Base-by-base conservation (phyloP, 2,888 invertebrate species). In the Tillus elongatus region DNA sequence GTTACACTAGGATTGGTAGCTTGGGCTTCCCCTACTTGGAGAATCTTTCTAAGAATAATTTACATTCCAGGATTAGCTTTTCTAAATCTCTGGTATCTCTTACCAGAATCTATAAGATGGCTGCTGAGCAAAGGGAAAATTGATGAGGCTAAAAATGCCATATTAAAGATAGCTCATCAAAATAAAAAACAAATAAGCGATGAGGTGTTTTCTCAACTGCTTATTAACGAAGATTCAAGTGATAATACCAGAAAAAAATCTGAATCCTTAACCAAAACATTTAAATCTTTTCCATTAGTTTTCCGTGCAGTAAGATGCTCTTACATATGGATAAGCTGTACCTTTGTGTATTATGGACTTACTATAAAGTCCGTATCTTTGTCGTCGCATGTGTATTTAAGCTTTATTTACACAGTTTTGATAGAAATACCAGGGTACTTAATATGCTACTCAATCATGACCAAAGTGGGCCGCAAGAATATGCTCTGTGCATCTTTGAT, bases 291-390 rank as follows among this genome's bases (percentile, higher is more conserved):
- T 26, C 66, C 66, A 10, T 53, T 79, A 11, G 55, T 77, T 39
- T 50, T 66, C 0, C 66, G 79, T 9, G 57, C 76, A 24, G 47
- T 69, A 2, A 74, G 76, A 34, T 82, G 82, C 47, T 78, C 79
- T 1, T 73, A 81, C 44, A 82, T 81, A 65, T 84, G 83, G 83
- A 73, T 82, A 13, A 77, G 82, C 0, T 75, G 78, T 50, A 80
- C 79, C 1, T 76, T 85, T 44, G 79, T 84, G 11, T 87, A 82
- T 58, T 86, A 83, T 53, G 86, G 86, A 0, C 62, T 87, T 19
- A 82, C 82, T 1, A 71, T 86, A 37, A 83, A 83, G 60, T 77
- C 84, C 0, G 82, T 83, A 6, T 71, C 79, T 0, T 64, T 87
- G 33, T 77, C 76, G 9, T 82, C 84, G 1, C 75, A 83, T 58